Evolutionary conservation across 2,797 vertebrate genomes (phyloP).

Genomic region (Cossypha niveicapilla): DNA sequence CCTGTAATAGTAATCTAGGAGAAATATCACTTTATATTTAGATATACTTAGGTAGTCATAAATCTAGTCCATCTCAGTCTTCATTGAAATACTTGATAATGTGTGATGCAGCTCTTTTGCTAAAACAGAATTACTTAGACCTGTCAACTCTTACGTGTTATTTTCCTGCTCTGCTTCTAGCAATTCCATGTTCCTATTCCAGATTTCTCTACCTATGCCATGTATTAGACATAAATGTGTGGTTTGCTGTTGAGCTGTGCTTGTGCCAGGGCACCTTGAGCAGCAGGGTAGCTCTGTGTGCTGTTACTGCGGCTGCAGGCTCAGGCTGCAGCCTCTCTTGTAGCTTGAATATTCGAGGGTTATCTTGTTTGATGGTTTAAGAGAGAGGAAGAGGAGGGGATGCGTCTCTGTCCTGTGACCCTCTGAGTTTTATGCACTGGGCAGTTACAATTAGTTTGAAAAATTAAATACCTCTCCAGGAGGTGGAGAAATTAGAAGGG

Average conservation of each 20-base stretch:
- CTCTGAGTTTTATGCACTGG: not conserved
- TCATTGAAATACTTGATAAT: not conserved
- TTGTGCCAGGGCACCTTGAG: not conserved
- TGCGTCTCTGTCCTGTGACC: not conserved
- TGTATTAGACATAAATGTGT: accelerated
- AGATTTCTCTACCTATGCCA: not conserved
- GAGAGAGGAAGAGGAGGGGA: not conserved
- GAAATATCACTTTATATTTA: not conserved
- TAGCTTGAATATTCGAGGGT: not conserved
- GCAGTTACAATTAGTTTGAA: not conserved
- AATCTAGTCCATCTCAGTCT: not conserved
- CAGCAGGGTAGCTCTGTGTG: not conserved
- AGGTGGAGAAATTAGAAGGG: not conserved
- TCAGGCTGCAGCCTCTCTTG: not conserved
- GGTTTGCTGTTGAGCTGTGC: not conserved
- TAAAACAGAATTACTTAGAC: not conserved
- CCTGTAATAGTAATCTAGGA: not conserved
- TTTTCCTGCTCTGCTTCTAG: not conserved
- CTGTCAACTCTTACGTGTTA: not conserved
- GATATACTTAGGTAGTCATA: not conserved
- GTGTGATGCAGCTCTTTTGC: not conserved
- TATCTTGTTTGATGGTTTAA: not conserved
- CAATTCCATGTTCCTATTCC: not conserved
- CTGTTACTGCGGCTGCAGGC: not conserved
- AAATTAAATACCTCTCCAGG: not conserved